Conservation (phyloP, 2,888 invertebrate species). For the Parnassius glacialis region DNA sequence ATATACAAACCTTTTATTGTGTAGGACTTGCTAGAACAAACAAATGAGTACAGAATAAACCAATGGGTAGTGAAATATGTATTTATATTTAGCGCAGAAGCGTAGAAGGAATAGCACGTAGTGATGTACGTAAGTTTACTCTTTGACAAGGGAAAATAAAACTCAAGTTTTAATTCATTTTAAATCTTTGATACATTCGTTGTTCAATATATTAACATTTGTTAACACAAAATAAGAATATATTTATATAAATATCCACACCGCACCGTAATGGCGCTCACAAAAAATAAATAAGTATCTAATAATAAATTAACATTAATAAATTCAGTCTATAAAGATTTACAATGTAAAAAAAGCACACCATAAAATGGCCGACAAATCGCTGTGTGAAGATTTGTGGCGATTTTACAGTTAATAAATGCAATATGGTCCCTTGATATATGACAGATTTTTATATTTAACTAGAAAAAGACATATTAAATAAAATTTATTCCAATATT, state of each 20-base stretch:
- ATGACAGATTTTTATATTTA: not conserved
- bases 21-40: no score
- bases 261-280: constrained; percentile 32
- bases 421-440: not conserved
- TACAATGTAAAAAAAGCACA: constrained; percentile 35
- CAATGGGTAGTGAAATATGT: no score
- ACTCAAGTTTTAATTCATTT: constrained; percentile 5
- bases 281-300: constrained; percentile 56
- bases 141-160: not conserved
- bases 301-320: constrained; percentile 62
- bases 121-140: no score
- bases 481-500: no score
- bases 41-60: no score
- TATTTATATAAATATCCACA: constrained; percentile 22
- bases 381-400: constrained; percentile 39
- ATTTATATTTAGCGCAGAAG: no score
- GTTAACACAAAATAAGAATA: constrained; percentile 28
- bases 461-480: no score
- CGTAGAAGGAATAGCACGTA: no score
- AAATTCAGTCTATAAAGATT: constrained; percentile 62
- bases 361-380: constrained; percentile 68
- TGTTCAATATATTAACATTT: constrained; percentile 30
- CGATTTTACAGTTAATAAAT: constrained; percentile 54
- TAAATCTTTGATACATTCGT: constrained; percentile 36
- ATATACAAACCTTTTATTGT: no score